Percentiles rank a stretch among this genome's conserved stretches.
These are phyloP conservation scores for Microctenopoma stevenorrisi DNA, from an alignment of 2,797 vertebrate species.

Conservation along the genomic window DNA sequence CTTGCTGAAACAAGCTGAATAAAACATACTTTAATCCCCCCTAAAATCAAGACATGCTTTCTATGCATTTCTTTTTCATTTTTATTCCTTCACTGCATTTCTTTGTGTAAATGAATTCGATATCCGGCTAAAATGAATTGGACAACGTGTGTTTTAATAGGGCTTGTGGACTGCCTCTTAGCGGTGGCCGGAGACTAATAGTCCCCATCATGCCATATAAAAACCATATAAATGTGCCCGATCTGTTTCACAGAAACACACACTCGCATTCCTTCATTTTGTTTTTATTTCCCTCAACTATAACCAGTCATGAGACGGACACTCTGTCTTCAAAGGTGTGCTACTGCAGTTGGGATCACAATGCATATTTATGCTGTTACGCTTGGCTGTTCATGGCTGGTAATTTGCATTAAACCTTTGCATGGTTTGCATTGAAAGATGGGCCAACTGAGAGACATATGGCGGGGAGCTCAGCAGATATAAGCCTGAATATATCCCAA, in stretches of 20 bases:
- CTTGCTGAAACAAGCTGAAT: constrained; percentile 57
- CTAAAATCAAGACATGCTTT: constrained; percentile 37
- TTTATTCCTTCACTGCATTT: constrained; percentile 8
- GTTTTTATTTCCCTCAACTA: constrained; percentile 21
- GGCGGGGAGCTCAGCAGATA: constrained; percentile 25
- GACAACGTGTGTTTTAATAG: constrained; percentile 59
- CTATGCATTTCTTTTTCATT: constrained; percentile 32
- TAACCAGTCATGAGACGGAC: constrained; percentile 23
- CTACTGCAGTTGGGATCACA: constrained; percentile 31
- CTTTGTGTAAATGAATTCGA: constrained; percentile 40
- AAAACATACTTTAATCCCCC: constrained; percentile 49
- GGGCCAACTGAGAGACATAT: constrained; percentile 66
- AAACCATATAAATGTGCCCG: constrained; percentile 66
- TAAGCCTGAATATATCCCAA: constrained; percentile 49
- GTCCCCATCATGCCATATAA: constrained; percentile 59
- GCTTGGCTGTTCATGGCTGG: constrained; percentile 55
- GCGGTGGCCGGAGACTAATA: constrained; percentile 54
- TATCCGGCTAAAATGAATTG: constrained; percentile 65
- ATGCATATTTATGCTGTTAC: constrained; percentile 69
- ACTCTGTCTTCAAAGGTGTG: constrained; percentile 42
- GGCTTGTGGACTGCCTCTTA: constrained; percentile 48
- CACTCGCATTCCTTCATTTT: constrained; percentile 35
- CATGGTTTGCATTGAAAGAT: constrained; percentile 42
- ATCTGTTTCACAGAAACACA: constrained; percentile 45
- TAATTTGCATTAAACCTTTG: constrained; percentile 70